phyloP scores from a whole-genome alignment of 2,888 invertebrate species.

The Drosophila barbarae region DNA sequence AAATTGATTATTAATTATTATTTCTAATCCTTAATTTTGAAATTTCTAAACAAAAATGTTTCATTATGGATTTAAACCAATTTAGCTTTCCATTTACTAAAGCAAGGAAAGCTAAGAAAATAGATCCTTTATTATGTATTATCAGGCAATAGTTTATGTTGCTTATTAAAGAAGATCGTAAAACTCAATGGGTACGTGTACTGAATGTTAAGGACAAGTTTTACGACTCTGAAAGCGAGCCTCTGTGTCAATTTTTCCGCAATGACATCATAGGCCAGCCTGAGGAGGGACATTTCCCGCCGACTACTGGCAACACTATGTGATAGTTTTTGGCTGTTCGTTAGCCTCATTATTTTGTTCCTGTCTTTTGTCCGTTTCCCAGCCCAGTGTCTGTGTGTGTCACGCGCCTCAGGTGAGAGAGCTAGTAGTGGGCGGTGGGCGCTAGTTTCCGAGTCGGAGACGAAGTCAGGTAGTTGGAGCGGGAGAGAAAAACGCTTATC shows the following conservation, averaged over 20 bases:
- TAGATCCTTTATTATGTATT: too few relatives aligned
- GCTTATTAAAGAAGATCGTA: background rate
- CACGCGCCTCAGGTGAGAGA: constrained; percentile 27
- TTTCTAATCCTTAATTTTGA: background rate
- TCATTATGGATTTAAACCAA: background rate
- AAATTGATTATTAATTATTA: background rate
- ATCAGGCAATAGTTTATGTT: background rate
- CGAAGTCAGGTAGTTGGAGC: constrained; percentile 1
- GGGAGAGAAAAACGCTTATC: constrained; percentile 26
- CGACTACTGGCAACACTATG: background rate
- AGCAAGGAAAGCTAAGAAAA: too few relatives aligned
- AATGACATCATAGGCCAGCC: constrained; percentile 8
- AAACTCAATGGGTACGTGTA: background rate
- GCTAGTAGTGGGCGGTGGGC: constrained; percentile 9
- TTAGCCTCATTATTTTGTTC: constrained; percentile 12
- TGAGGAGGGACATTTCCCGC: background rate
- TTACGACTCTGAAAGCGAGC: background rate
- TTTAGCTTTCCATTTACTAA: too few relatives aligned
- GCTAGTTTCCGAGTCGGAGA: constrained; percentile 10
- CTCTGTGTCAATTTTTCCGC: constrained; percentile 2
- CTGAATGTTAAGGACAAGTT: constrained; percentile 2
- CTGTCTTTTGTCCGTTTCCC: background rate
- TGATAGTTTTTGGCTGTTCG: constrained; percentile 7
- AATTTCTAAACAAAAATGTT: background rate
- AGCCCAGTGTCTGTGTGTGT: constrained; percentile 7